Conservation (phyloP, 1,140 invertebrate genomes). For the Orchestia grillus region DNA sequence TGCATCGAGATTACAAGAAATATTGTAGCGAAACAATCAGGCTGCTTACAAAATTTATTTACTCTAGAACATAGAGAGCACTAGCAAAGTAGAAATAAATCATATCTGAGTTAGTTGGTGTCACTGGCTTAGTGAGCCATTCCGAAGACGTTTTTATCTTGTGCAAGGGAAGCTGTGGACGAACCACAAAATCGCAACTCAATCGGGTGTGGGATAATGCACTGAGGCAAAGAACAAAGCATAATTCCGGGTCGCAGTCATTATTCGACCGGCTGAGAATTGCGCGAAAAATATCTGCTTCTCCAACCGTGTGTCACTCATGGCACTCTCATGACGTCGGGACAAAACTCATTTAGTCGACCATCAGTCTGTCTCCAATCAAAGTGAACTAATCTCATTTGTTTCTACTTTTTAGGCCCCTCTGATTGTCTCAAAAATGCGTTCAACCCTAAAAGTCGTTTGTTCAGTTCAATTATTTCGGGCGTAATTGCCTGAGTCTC, state of each 20-base stretch:
- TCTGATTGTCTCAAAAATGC: background rate
- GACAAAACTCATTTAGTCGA: background rate
- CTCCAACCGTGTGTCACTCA: background rate
- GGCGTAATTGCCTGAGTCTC: conserved; percentile 16
- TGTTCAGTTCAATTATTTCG: conserved; percentile 10
- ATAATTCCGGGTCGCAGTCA: background rate
- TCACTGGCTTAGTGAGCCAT: background rate
- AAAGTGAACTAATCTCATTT: conserved; percentile 25
- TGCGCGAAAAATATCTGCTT: background rate
- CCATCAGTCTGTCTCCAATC: background rate
- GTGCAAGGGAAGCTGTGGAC: background rate
- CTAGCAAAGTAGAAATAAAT: background rate
- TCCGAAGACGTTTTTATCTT: background rate
- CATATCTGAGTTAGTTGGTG: background rate
- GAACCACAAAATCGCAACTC: background rate
- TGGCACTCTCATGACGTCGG: background rate
- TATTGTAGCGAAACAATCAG: background rate
- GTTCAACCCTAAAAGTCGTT: conserved; percentile 3
- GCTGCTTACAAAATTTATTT: no score
- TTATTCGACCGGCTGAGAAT: background rate
- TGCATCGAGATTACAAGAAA: background rate
- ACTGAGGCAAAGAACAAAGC: background rate
- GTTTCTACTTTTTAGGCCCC: background rate
- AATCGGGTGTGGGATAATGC: no score
- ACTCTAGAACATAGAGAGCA: no score